Conservation (phyloP, 2,888 invertebrate species). For the Thymelicus sylvestris region DNA sequence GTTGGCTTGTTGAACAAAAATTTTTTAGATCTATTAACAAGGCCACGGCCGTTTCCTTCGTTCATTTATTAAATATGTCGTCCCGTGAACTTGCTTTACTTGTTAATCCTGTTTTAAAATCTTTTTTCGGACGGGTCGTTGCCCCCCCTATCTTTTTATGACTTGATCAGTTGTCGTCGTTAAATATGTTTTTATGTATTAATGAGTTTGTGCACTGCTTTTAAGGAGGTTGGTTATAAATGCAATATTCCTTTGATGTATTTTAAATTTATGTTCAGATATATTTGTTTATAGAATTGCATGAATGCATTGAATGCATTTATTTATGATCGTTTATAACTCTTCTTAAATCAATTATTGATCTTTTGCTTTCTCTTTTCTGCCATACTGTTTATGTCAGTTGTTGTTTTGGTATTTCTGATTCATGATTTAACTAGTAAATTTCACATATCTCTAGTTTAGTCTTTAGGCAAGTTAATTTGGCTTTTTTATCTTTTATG, state of each 20-base stretch:
- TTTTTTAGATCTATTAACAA: slow-evolving; percentile 4
- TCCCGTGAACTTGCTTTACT: slow-evolving; percentile 19
- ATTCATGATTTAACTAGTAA: too few relatives aligned
- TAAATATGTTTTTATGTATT: slow-evolving; percentile 20
- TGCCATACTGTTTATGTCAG: too few relatives aligned
- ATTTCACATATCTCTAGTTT: too few relatives aligned
- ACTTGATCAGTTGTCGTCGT: slow-evolving; percentile 28
- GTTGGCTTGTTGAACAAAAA: not conserved
- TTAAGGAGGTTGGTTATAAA: slow-evolving; percentile 18
- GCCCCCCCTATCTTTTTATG: slow-evolving; percentile 10
- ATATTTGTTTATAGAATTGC: not conserved
- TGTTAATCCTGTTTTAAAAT: slow-evolving; percentile 33
- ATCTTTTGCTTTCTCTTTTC: too few relatives aligned
- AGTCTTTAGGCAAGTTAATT: too few relatives aligned
- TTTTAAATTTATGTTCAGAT: not conserved
- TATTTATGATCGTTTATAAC: not conserved
- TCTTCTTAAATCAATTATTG: not conserved
- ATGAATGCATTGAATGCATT: too few relatives aligned
- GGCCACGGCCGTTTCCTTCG: slow-evolving; percentile 1
- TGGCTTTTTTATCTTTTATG: too few relatives aligned
- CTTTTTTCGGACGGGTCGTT: slow-evolving; percentile 22
- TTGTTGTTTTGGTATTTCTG: too few relatives aligned
- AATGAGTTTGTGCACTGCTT: slow-evolving; percentile 21
- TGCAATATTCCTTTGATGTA: slow-evolving; percentile 17
- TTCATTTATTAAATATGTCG: slow-evolving; percentile 1